Base-by-base conservation (phyloP, 1,140 invertebrate species). In the Drosophila kepulauana region DNA sequence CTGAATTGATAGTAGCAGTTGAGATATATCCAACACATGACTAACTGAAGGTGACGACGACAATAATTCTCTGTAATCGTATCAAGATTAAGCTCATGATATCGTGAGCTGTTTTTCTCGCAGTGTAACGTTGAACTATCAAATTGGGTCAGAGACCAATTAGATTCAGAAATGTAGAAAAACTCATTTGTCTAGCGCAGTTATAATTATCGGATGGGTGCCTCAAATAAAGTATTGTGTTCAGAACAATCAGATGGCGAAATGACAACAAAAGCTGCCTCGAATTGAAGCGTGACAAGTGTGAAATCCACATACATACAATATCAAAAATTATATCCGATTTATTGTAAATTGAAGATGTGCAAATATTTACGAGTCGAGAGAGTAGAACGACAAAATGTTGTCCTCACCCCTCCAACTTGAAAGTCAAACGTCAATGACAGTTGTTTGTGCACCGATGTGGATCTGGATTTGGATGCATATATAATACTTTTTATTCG, bases 361-460 rank as follows among this genome's bases (percentile, higher is more conserved):
- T 16, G 41, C 56, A 56, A 58, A 43, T 41, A 15, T 16, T 33
- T 15, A 30, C 5, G n/a, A 48, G 6, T n/a, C 20, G 20, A 25
- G 20, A 25, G 20, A 25, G 20, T 25, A 25, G 20, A 52, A 11
- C 15, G 41, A 15, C 64, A 54, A 52, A 68, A 13, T 61, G 41
- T 28, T 15, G 61, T 41, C 28, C 59, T 25, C 20, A 25, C 4
- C 20, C 3, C 20, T 25, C 20, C 20, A 25, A 16, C 11, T 57
- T 70, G 41, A 51, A 54, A 79, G 82, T 75, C 78, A 85, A 81
- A 65, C 65, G 78, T 86, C 82, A 82, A 82, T 82, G 82, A 75
- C 81, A 85, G 63, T 56, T 52, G 70, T 16, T 38, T 68, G 58
- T 63, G 51, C 41, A 43, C 4, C 41, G 41, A 43, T 43, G 41